A percentile compares a stretch with the other conserved stretches of the same genome.
Evolutionary conservation across 1,140 invertebrate species (phyloP).

Genomic region (Nixonia krombeini): DNA sequence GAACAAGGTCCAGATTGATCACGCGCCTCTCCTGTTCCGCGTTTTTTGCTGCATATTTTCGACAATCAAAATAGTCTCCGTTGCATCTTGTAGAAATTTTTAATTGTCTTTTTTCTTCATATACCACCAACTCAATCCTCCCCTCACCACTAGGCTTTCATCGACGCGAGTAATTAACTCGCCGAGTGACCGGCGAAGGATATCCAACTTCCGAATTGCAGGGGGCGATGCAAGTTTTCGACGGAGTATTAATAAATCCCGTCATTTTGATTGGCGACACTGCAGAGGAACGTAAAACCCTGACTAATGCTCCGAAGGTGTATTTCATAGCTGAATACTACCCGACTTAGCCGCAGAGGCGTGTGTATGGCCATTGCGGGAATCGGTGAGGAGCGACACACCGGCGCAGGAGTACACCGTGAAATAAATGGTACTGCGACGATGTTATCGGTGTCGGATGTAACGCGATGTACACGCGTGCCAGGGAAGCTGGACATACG

Average conservation of each 20-base stretch:
- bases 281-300: too few species aligned
- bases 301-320: too few species aligned
- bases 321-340: not conserved
- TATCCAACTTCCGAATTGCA: too few species aligned
- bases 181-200: not conserved
- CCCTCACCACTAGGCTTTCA: too few species aligned
- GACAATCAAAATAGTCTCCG: not conserved
- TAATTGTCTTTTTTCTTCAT: too few species aligned
- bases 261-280: not conserved
- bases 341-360: not conserved
- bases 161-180: too few species aligned
- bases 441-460: slow-evolving; percentile 13
- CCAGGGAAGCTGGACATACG: not conserved
- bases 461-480: slow-evolving; percentile 5
- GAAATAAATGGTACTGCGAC: slow-evolving; percentile 10
- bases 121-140: too few species aligned
- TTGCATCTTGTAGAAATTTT: too few species aligned
- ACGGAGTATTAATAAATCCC: too few species aligned
- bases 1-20: slow-evolving; percentile 17
- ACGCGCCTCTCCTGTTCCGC: not conserved
- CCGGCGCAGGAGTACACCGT: not conserved
- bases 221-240: too few species aligned
- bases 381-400: slow-evolving; percentile 6
- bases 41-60: slow-evolving; percentile 6
- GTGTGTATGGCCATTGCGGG: slow-evolving; percentile 7